phyloP scores from a whole-genome alignment of 2,113 vertebrate species.

The Vidua chalybeata region DNA sequence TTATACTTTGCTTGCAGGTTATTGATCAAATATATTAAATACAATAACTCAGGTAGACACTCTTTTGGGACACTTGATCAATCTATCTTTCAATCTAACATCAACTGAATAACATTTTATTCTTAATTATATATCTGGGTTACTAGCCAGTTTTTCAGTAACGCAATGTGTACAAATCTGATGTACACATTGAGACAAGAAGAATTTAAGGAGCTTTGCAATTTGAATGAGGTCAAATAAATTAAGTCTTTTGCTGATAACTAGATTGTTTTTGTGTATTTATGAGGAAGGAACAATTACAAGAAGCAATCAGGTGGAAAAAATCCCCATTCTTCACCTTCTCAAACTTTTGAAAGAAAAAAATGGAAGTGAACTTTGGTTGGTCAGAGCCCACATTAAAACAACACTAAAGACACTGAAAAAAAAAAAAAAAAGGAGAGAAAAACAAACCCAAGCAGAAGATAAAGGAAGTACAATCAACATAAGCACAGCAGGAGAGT shows the following conservation, averaged over 20 bases:
- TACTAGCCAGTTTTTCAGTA: background rate
- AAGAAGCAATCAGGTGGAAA: background rate
- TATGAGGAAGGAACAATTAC: background rate
- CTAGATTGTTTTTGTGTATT: background rate
- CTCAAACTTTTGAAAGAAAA: background rate
- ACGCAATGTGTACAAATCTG: background rate
- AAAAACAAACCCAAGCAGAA: constrained; percentile 17
- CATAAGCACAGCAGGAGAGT: constrained; percentile 42
- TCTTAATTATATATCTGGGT: background rate
- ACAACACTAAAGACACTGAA: background rate
- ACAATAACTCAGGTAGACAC: background rate
- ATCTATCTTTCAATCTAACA: background rate
- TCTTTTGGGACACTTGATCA: background rate
- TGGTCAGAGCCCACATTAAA: background rate
- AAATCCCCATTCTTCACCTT: background rate
- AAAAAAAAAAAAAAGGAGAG: background rate
- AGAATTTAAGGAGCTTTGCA: background rate
- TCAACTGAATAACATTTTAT: background rate
- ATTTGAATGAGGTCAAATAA: background rate
- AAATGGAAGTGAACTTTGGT: background rate
- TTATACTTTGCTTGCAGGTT: background rate
- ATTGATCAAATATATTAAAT: background rate
- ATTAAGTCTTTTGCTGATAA: background rate
- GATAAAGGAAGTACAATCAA: constrained; percentile 56
- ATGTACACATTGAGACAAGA: background rate